Evolutionary conservation across 2,113 vertebrate genomes (phyloP), one percentile per base, ranked within the genome.

Genomic region (Rhinoderma darwinii): DNA sequence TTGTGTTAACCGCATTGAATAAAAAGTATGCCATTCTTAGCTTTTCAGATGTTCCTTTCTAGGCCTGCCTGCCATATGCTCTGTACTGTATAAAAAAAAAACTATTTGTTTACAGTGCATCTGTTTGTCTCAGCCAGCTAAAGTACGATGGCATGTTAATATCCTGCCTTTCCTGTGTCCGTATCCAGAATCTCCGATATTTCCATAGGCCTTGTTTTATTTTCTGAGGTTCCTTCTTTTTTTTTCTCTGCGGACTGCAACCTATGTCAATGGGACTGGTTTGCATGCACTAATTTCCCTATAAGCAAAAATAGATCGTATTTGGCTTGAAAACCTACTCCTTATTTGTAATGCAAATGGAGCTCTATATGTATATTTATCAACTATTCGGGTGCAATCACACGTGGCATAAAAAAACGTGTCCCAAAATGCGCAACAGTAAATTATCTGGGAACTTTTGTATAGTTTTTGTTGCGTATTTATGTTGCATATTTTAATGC

Each of bases 211-310:
- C 74, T 84, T 84, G 37, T 56, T 54, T 74, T 73, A 32, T 54
- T 56, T 56, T 74, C 83, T 41, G 22, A 43, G 70, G 22, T 73
- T 72, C 68, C 32, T 41, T 25, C 54, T n/a, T n/a, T 74, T 32
- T 74, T 78, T 43, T 50, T 35, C 47, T 84, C 30, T 41, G 9
- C 74, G 32, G 72, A 20, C 32, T 70, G 17, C 25, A 51, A 41
- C 63, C 10, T n/a, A 18, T 47, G 32, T 32, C 25, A 54, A 20
- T 15, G 25, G 22, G 25, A 32, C 63, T 73, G 18, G 37, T 86
- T 86, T 86, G 85, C 85, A 86, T 86, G 6, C 44, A 27, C 50
- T 56, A 15, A 81, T 86, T 86, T 86, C 10, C 85, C 22, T 86
- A 86, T 73, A 86, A 11, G 66, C 85, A 86, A 81, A 86, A 76